Base-by-base conservation (phyloP, 2,888 invertebrate genomes). In the Microctonus brassicae region DNA sequence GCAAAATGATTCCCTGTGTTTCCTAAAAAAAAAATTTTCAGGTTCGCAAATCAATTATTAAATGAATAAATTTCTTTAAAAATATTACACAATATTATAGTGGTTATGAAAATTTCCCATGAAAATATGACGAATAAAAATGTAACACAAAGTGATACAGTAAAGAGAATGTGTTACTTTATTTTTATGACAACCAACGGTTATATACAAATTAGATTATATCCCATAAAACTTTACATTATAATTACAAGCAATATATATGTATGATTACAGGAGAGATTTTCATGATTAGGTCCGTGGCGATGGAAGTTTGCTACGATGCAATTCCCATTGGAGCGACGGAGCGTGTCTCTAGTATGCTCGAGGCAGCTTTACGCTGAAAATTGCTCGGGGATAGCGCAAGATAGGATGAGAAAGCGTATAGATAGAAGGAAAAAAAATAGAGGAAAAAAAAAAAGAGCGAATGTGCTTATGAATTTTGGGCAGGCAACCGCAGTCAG, bases 371-470 rank as follows among this genome's bases (percentile, higher is more conserved):
- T 55, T 55, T 55, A 9, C 10, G 24, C 24, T 73, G 71, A 70
- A 73, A 73, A 75, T 69, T 58, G 70, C 66, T 17, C 24, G 10
- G n/a, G 36, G 39, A 60, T 63, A 58, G 57, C 36, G 55, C 64
- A 53, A 58, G 34, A 11, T 39, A 34, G 65, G 34, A 22, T 63
- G 26, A 39, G 39, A 10, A 29, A 53, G 47, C 52, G 52, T 34
- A n/a, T n/a, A n/a, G 33, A 53, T 20, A 36, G 47, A 53, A 39
- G 66, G 7, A 7, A 29, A 29, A 34, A 53, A 17, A 7, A 36
- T n/a, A 10, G 22, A 24, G 34, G 39, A 62, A 63, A 42, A 20
- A 7, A 34, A 55, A 52, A 33, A 26, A 17, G 69, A 33, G 42
- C 34, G 39, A 61, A 47, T 24, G 34, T 53, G 55, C 36, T 52